Evolutionary conservation across 2,888 invertebrate species (phyloP), one percentile per base, ranked within the genome.

Genomic region (Athrips mouffetella): DNA sequence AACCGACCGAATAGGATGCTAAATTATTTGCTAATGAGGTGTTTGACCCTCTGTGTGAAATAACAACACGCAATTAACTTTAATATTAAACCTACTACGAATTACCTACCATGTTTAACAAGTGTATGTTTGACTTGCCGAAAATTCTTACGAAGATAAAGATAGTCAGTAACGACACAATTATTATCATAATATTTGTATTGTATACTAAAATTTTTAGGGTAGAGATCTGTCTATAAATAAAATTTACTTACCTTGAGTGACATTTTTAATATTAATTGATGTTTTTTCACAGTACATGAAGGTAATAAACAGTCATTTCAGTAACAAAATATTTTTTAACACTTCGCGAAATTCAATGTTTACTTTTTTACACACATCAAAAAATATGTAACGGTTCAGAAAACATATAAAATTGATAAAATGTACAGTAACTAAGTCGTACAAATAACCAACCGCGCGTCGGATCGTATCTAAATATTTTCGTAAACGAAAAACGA

Each of bases 261-360:
- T 47, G 83, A 83, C 83, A 83, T 83, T 61, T 57, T 75, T 57
- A 55, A 58, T 67, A 49, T 55, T 53, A 68, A 67, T 76, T 64
- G 67, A 73, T 77, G 70, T 65, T 60, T 64, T 57, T 57, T 64
- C 59, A 64, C 63, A 63, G 52, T 57, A 70, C 64, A 66, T 67
- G 64, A 60, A 67, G 52, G 62, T 58, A n/a, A n/a, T 27, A 65
- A 73, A 67, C 66, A 72, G 65, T 68, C 79, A 80, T 79, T 61
- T 70, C 54, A 5, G 21, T 53, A 57, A 61, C 64, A 61, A 60
- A 53, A 53, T 60, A 52, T 54, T 42, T 52, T 61, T 59, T 59
- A 53, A 50, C 58, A 57, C 57, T 54, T 44, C 13, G 2, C 8
- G 11, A 42, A 46, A 50, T 50, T 52, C n/a, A 21, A 37, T 15